Base-by-base conservation (phyloP, 2,113 vertebrate species). In the Parus major region DNA sequence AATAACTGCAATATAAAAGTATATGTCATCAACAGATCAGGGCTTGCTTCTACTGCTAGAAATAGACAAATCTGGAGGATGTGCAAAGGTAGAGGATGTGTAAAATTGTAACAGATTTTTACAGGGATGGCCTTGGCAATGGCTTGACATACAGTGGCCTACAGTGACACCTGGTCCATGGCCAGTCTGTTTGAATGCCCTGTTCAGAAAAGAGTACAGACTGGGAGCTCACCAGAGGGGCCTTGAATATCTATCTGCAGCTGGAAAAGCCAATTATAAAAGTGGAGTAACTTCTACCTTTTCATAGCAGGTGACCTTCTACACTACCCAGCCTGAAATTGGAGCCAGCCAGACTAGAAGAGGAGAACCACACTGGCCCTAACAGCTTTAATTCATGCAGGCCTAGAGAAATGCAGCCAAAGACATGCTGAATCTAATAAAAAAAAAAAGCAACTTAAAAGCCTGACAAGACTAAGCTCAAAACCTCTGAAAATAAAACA, bases 141-240 rank as follows among this genome's bases (percentile, higher is more conserved):
- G 36, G 21, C 10, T 77, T 28, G 52, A 2, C 0, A 0, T n/a
- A 9, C 36, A 14, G 4, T 5, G 56, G 20, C 22, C 64, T 86
- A 42, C 60, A 73, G 36, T 39, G 46, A 60, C 23, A 20, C 5
- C 63, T 80, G 36, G 36, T 35, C 46, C 3, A 2, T 53, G 36
- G 57, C 50, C 24, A 35, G 20, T 23, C 15, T 53, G 3, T 35
- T 23, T 44, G 47, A 78, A 59, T 39, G 19, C 9, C 17, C 2
- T 9, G 1, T 21, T 71, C 49, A 66, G 25, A 47, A n/a, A 44
- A 60, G 41, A 55, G 42, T 0, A 15, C 5, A 23, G 23, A 19
- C 9, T 70, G 33, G 13, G 6, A 31, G 10, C 21, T 46, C 47
- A 55, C 12, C 55, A 56, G 22, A 69, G 19, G 10, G 6, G 2